These are phyloP conservation scores for Trichogramma evanescens DNA, from an alignment of 2,888 invertebrate species.

Conservation along the genomic window DNA sequence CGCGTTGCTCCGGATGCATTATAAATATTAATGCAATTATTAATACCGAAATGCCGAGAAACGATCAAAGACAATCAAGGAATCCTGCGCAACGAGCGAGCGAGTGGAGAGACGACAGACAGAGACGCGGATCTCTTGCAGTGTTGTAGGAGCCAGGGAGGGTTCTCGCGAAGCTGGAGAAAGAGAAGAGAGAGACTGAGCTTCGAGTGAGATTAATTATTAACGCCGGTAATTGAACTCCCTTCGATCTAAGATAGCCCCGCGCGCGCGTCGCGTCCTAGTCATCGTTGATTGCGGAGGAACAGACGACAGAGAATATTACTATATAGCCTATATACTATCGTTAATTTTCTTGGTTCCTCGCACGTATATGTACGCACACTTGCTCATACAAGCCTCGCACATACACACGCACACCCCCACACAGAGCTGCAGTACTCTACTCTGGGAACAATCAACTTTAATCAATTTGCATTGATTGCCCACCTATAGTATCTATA, in stretches of 20 bases:
- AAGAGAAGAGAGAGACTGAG: slow-evolving; percentile 14
- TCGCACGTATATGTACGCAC: too few species aligned
- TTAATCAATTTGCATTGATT: slow-evolving; percentile 8
- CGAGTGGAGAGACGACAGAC: not conserved
- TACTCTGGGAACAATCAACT: slow-evolving; percentile 6
- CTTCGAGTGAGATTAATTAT: slow-evolving; percentile 38
- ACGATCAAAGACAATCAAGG: not conserved
- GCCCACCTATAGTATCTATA: not conserved
- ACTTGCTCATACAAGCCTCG: too few species aligned
- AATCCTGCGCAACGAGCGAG: not conserved
- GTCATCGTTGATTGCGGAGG: slow-evolving; percentile 12
- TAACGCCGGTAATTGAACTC: slow-evolving; percentile 43
- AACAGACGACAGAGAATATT: not conserved
- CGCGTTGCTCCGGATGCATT: too few species aligned
- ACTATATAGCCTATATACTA: too few species aligned
- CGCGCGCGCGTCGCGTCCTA: too few species aligned
- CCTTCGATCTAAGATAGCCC: slow-evolving; percentile 42
- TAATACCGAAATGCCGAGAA: not conserved
- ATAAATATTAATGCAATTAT: not conserved
- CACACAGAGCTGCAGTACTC: too few species aligned
- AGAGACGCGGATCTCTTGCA: not conserved
- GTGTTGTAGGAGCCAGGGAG: too few species aligned
- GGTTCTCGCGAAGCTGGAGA: not conserved
- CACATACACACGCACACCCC: too few species aligned
- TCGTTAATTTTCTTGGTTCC: too few species aligned